phyloP scores from a whole-genome alignment of 2,888 invertebrate species.

The Oxyteleia sp. region DNA sequence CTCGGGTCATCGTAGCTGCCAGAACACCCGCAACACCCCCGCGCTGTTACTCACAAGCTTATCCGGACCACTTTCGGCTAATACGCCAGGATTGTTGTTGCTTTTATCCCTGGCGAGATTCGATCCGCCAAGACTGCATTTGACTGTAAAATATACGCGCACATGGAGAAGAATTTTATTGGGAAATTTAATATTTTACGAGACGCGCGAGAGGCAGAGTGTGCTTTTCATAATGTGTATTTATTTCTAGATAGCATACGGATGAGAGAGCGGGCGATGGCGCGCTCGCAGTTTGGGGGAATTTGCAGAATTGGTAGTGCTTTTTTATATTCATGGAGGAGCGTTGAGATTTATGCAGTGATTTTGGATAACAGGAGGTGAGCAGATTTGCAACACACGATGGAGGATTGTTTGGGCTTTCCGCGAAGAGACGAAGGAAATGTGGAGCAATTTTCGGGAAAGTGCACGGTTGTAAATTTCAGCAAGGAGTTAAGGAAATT shows the following conservation, averaged over 20 bases:
- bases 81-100: slow-evolving; percentile 37
- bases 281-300: slow-evolving; percentile 12
- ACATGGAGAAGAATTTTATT: slow-evolving; percentile 30
- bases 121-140: slow-evolving; percentile 36
- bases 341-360: slow-evolving; percentile 65
- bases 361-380: slow-evolving; percentile 57
- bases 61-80: slow-evolving; percentile 27
- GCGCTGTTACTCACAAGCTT: slow-evolving; percentile 22
- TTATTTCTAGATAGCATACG: slow-evolving; percentile 49
- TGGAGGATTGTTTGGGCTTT: slow-evolving; percentile 47
- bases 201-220: slow-evolving; percentile 12
- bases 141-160: slow-evolving; percentile 49
- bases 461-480: slow-evolving; percentile 23
- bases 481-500: slow-evolving; percentile 8
- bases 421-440: slow-evolving; percentile 16
- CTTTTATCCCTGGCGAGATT: slow-evolving; percentile 33
- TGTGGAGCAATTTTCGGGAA: slow-evolving; percentile 6
- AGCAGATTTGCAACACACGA: slow-evolving; percentile 43
- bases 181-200: slow-evolving; percentile 54
- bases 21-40: slow-evolving; percentile 17
- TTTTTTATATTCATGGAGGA: slow-evolving; percentile 63
- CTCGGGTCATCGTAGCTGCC: slow-evolving; percentile 23
- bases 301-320: slow-evolving; percentile 61
- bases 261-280: not conserved
- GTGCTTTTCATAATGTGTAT: slow-evolving; percentile 48